Base-by-base conservation (phyloP, 2,797 vertebrate genomes). In the Oophaga sylvatica region DNA sequence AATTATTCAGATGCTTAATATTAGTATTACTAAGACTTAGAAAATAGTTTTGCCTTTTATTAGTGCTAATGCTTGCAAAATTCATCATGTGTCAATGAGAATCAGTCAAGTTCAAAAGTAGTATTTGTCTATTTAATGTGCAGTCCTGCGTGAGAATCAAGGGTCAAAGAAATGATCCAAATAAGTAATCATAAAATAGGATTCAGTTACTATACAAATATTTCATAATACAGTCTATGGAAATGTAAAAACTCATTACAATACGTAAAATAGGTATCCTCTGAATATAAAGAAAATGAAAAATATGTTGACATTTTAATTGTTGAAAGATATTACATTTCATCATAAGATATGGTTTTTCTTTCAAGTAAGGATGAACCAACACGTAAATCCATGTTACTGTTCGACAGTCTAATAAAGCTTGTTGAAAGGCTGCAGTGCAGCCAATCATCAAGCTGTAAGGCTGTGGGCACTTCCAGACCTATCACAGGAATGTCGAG, bases 1-100 rank as follows among this genome's bases (percentile, higher is more conserved):
- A 77, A 77, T 77, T 77, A 77, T 56, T 77, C 48, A 77, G 11
- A 56, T 77, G 4, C 13, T 56, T 77, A 56, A 77, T 26, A 53
- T 62, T 62, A 16, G 29, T 22, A 41, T 45, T 62, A 31, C n/a
- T 59, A 57, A 16, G 53, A 20, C 78, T 80, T 56, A 56, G 22
- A 56, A 77, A 56, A 77, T 77, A 77, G 15, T 77, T 12, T 77
- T 26, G 3, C 29, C 17, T 41, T 12, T 22, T 31, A 80, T 80
- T 60, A 80, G 3, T 17, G 16, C 59, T 41, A 62, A 41, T 60
- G 57, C 78, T 62, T 60, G 59, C 78, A 60, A 62, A 60, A 62
- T 35, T 35, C 59, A 45, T 17, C 59, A 63, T 62, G 31, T 63
- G 57, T 62, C 57, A 80, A 80, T 45, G 29, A 41, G 17, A 31